These are phyloP conservation scores for Theretra japonica DNA, from an alignment of 2,888 invertebrate genomes.

Conservation along the genomic window DNA sequence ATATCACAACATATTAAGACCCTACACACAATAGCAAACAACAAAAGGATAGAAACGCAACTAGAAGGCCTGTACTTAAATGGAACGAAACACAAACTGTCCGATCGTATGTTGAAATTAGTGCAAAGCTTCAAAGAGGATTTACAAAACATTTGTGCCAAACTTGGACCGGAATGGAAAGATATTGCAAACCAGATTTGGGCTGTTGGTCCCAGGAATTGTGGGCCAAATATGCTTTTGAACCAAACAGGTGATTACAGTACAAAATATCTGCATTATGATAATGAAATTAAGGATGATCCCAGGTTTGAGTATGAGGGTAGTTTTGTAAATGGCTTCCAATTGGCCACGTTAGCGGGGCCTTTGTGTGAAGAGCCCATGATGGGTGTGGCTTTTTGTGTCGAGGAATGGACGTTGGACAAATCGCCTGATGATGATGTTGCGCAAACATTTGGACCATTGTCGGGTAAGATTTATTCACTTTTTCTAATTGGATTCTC, in stretches of 20 bases:
- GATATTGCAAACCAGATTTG: slow-evolving; percentile 89
- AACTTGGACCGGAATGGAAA: slow-evolving; percentile 83
- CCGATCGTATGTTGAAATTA: slow-evolving; percentile 74
- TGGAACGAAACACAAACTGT: slow-evolving; percentile 63
- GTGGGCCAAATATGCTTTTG: slow-evolving; percentile 95
- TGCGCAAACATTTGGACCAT: slow-evolving; percentile 77
- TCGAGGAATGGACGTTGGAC: slow-evolving; percentile 92
- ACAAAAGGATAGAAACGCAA: slow-evolving; percentile 68
- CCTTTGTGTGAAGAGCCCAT: slow-evolving; percentile 99
- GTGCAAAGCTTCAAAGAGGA: slow-evolving; percentile 82
- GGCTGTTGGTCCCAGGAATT: slow-evolving; percentile 95
- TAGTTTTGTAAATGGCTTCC: slow-evolving; percentile 94
- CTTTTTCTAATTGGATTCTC: background rate
- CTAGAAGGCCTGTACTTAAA: slow-evolving; percentile 60
- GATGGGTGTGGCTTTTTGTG: slow-evolving; percentile 96
- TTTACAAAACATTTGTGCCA: slow-evolving; percentile 85
- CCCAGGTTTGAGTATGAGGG: slow-evolving; percentile 88
- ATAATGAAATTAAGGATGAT: slow-evolving; percentile 77
- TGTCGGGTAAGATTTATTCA: slow-evolving; percentile 76
- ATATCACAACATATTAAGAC: slow-evolving; percentile 81
- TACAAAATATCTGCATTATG: slow-evolving; percentile 71
- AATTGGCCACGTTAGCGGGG: slow-evolving; percentile 93
- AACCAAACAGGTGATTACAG: slow-evolving; percentile 90
- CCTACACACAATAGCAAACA: slow-evolving; percentile 66
- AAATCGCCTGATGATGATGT: slow-evolving; percentile 68